Evolutionary conservation across 2,888 invertebrate genomes (phyloP), one percentile per base, ranked within the genome.

Genomic region (Cacoxenus indagator): DNA sequence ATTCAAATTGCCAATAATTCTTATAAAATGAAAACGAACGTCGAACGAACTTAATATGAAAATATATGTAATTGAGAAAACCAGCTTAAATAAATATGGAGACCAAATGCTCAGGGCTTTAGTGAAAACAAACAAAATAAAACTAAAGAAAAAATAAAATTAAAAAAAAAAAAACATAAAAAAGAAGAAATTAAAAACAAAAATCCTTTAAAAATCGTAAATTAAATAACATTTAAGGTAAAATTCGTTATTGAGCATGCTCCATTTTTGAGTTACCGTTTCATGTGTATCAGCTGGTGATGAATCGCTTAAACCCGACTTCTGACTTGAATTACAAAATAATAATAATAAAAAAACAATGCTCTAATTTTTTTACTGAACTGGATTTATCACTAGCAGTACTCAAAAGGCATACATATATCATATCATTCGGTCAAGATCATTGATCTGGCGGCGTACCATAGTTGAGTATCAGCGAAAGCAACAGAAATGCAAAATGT

Each of bases 51-150:
- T 55, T 55, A 55, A 27, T 26, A 55, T 27, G 55, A 11, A 26
- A 55, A 26, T 37, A 37, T 37, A 14, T 37, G 37, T 37, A 37
- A 37, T 37, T 37, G 24, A 24, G n/a, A 55, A 55, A 55, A 55
- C 24, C 27, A 55, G 27, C 26, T 55, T 61, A 61, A 37, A 61
- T 37, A 61, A 61, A 61, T 43, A 27, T 81, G 80, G 77, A 82
- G 84, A 84, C 85, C 84, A 84, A 85, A 81, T 81, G 84, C 84
- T 84, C 84, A 84, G 84, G 84, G 81, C 80, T 82, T 75, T 81
- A 81, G 77, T 75, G 75, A 82, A 78, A 77, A 75, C 72, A 72
- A 68, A 65, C 43, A 70, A 64, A 64, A 73, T 55, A 46, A 70
- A 67, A 64, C 64, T 65, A 26, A 67, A 64, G 51, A 45, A 45